Base-by-base conservation (phyloP, 2,888 invertebrate species). In the Macaria notata region DNA sequence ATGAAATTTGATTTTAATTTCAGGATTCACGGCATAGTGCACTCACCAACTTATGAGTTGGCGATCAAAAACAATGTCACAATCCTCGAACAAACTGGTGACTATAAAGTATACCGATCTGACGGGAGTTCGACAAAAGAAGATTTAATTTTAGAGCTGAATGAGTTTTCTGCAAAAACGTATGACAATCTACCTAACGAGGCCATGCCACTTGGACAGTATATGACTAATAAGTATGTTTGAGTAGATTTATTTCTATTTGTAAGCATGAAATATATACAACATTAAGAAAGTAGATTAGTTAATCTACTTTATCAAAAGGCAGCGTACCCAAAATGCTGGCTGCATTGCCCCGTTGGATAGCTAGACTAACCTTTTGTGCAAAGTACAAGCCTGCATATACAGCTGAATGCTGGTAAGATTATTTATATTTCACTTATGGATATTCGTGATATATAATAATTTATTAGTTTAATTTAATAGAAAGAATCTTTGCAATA, bases 1-100 rank as follows among this genome's bases (percentile, higher is more conserved):
- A 2, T 19, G 19, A 19, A 19, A 19, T 1, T 1, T 19, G 19
- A 1, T 19, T 19, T 7, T 2, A 38, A 7, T 31, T 8, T 1
- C 19, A 50, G 49, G 49, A 42, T 50, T 7, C 49, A 50, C 19
- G 49, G 49, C 4, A 50, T 33, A 3, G 49, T 31, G 8, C 19
- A 5, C 5, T 50, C 49, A 2, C 33, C 49, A 3, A 31, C 42
- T 2, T 50, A 50, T 33, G 42, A 50, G 4, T 6, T 43, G 4
- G 49, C 33, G 4, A 29, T 8, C 3, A 50, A 43, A 8, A 50
- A 50, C 9, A 50, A 50, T 31, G 19, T 50, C 6, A 9, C 43
- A 0, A 3, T 50, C 1, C 36, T 50, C 4, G 43, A 42, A 5
- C 49, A 50, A 36, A 41, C 42, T 3, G 3, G 42, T 8, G 4